Conservation (phyloP, 2,113 vertebrate genomes). For the Quiscalus mexicanus region DNA sequence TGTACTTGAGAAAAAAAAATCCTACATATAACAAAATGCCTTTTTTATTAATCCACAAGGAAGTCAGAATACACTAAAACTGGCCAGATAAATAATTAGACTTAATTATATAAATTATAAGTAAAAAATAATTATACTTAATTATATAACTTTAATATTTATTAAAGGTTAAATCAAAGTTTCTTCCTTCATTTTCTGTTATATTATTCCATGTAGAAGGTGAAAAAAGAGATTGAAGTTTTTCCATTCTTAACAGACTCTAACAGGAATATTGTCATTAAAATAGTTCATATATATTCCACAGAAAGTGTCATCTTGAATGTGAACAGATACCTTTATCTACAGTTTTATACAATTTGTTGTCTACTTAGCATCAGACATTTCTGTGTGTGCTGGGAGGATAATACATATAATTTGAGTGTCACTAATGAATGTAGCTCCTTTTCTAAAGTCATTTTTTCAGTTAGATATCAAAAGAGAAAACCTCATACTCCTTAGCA, state of each 20-base stretch:
- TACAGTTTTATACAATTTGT: neutral
- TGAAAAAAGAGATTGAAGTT: neutral
- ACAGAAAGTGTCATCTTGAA: neutral
- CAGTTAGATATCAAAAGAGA: neutral
- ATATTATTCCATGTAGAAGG: neutral
- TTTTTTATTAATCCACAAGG: conserved; percentile 2
- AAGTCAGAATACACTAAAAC: conserved; percentile 25
- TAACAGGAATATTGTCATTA: neutral
- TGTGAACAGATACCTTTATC: neutral
- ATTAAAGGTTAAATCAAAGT: neutral
- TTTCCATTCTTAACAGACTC: neutral
- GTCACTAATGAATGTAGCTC: neutral
- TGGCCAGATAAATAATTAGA: conserved; percentile 13
- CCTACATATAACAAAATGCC: neutral
- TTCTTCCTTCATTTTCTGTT: neutral
- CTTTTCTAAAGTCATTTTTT: neutral
- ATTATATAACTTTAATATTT: neutral
- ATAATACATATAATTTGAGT: neutral
- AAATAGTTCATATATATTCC: neutral
- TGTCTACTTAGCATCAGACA: neutral
- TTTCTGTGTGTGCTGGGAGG: neutral
- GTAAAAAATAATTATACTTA: conserved; percentile 11
- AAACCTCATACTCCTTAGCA: neutral
- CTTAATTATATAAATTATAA: neutral
- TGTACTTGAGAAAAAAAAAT: neutral